A percentile compares a stretch with the other conserved stretches of the same genome.
Evolutionary conservation across 2,797 vertebrate genomes (phyloP).

Genomic region (Rousettus madagascariensis): DNA sequence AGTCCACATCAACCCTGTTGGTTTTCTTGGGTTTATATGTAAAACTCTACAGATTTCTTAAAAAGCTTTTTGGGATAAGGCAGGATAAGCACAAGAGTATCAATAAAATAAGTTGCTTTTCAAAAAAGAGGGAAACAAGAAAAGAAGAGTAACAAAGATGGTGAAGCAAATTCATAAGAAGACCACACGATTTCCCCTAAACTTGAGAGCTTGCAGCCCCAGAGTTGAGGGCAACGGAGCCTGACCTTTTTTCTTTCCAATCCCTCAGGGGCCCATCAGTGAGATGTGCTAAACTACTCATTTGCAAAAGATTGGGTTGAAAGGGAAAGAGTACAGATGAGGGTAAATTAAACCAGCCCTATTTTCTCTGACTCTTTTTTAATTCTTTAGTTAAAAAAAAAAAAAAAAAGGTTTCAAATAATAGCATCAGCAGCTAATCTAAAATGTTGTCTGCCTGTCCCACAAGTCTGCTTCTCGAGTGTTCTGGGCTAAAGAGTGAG

Average conservation of each 20-base stretch:
- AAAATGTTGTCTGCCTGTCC: constrained; percentile 26
- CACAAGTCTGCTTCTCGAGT: neutral
- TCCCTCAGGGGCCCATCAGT: neutral
- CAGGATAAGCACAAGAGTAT: neutral
- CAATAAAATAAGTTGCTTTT: neutral
- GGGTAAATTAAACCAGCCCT: constrained; percentile 53
- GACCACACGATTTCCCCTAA: neutral
- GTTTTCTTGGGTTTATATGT: neutral
- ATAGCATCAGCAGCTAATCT: constrained; percentile 57
- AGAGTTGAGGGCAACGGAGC: neutral
- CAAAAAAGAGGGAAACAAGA: neutral
- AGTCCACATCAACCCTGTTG: neutral
- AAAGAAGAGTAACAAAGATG: neutral
- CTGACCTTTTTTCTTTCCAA: neutral
- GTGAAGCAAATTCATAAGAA: neutral
- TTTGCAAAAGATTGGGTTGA: constrained; percentile 55
- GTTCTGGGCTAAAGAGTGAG: neutral
- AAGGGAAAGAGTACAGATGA: constrained; percentile 29
- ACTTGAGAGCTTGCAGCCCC: neutral
- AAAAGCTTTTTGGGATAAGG: neutral
- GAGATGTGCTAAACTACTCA: constrained; percentile 42
- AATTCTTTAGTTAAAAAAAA: constrained; percentile 69
- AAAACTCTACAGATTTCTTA: neutral
- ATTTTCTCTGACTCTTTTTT: constrained; percentile 54
- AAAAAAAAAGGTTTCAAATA: constrained; percentile 36